Evolutionary conservation across 2,797 vertebrate species (phyloP).

Genomic region (Ambastaia sidthimunki): DNA sequence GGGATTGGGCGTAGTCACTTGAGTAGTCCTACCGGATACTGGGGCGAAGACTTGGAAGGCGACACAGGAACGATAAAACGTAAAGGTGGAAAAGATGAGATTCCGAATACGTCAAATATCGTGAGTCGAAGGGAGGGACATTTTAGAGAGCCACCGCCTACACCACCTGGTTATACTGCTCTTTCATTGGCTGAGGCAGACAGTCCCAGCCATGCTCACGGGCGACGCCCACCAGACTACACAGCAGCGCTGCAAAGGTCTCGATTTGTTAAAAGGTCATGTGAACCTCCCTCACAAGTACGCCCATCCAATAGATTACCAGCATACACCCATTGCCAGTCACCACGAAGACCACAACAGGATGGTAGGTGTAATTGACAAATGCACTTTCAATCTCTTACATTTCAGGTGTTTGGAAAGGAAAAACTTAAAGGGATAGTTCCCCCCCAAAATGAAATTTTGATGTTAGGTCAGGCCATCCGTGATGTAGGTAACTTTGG

Average conservation of each 20-base stretch:
- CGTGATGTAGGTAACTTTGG: too few species aligned
- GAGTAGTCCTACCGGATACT: constrained; percentile 88
- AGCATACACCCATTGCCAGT: constrained; percentile 60
- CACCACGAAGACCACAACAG: constrained; percentile 40
- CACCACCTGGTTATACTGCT: constrained; percentile 94
- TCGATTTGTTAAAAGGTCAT: constrained; percentile 78
- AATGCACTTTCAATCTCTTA: neutral
- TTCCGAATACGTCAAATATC: constrained; percentile 15
- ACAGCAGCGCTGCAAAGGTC: constrained; percentile 96
- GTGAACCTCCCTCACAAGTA: constrained; percentile 75
- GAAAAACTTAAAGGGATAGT: neutral
- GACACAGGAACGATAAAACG: constrained; percentile 98
- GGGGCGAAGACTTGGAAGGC: constrained; percentile 96
- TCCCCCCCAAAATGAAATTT: too few species aligned
- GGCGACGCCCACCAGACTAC: constrained; percentile 95
- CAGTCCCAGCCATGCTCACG: constrained; percentile 67
- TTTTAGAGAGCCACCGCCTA: constrained; percentile 93
- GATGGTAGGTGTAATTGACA: constrained; percentile 47
- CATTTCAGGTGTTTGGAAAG: neutral
- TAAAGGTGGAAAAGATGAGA: constrained; percentile 74
- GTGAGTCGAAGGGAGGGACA: constrained; percentile 88
- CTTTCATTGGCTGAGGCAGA: constrained; percentile 87
- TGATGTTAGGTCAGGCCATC: too few species aligned
- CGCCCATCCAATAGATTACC: constrained; percentile 64
- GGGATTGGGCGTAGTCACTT: constrained; percentile 89